Conservation (phyloP, 2,888 invertebrate species). For the Andrena fulva region DNA sequence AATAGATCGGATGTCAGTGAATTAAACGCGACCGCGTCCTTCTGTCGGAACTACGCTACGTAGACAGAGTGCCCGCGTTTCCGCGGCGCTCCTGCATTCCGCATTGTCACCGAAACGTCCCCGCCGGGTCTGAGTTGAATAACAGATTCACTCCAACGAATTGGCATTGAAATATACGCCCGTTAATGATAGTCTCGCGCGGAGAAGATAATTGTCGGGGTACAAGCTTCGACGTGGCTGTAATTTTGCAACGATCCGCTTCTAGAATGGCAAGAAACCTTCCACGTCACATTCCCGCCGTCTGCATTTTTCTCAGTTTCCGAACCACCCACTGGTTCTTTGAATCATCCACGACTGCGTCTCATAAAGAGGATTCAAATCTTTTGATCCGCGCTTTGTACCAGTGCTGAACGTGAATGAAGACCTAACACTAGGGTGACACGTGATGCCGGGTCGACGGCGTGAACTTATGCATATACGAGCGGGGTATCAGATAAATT, state of each 20-base stretch:
- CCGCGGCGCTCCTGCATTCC: constrained; percentile 11
- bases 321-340: too few species aligned
- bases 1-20: constrained; percentile 48
- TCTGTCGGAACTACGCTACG: constrained; percentile 25
- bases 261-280: background rate
- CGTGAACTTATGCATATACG: background rate
- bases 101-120: constrained; percentile 31
- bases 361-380: too few species aligned
- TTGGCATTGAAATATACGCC: constrained; percentile 29
- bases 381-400: too few species aligned
- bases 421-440: too few species aligned
- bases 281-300: too few species aligned
- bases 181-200: constrained; percentile 21
- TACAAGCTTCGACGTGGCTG: background rate
- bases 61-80: constrained; percentile 9
- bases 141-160: constrained; percentile 17
- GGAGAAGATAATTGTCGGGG: constrained; percentile 19
- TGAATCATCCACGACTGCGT: too few species aligned
- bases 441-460: too few species aligned
- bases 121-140: constrained; percentile 17
- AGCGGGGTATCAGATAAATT: background rate
- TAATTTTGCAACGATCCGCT: background rate
- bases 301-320: too few species aligned
- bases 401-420: too few species aligned
- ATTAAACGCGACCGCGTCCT: constrained; percentile 38